phyloP scores from a whole-genome alignment of 2,797 vertebrate species.

The Poecilia velifera region DNA sequence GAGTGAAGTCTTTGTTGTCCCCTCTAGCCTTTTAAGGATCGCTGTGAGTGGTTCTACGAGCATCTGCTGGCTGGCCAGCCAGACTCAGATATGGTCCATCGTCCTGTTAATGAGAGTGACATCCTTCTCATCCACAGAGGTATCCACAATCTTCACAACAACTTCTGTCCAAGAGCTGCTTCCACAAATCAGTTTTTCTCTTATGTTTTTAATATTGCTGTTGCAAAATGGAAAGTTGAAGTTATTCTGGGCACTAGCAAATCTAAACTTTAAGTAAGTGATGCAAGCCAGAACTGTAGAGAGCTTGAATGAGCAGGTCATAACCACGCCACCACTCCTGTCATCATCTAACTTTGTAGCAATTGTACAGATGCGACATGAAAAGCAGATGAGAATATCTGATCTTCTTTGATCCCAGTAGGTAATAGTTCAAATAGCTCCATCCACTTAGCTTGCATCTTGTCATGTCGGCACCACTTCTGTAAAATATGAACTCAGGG shows the following conservation, averaged over 20 bases:
- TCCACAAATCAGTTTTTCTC: not conserved
- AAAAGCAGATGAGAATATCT: not conserved
- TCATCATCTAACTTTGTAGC: not conserved
- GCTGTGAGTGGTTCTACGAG: slow-evolving; percentile 99
- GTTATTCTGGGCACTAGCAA: not conserved
- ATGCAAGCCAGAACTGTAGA: not conserved
- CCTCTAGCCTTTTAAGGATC: slow-evolving; percentile 94
- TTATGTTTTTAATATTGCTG: not conserved
- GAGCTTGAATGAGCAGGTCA: not conserved
- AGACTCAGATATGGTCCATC: slow-evolving; percentile 97
- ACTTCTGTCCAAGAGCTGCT: not conserved
- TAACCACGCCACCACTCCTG: not conserved
- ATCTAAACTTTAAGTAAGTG: not conserved
- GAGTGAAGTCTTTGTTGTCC: slow-evolving; percentile 38
- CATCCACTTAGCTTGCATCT: not conserved
- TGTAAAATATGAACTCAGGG: not conserved
- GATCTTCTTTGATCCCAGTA: not conserved
- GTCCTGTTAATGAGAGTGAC: slow-evolving; percentile 96
- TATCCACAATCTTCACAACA: slow-evolving; percentile 58
- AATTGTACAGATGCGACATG: not conserved
- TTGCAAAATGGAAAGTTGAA: not conserved
- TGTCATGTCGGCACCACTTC: not conserved
- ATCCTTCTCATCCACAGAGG: slow-evolving; percentile 97
- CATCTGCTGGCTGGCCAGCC: slow-evolving; percentile 92
- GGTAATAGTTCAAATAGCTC: not conserved